phyloP scores from a whole-genome alignment of 1,140 invertebrate genomes.

The Geopemphigus sp. region DNA sequence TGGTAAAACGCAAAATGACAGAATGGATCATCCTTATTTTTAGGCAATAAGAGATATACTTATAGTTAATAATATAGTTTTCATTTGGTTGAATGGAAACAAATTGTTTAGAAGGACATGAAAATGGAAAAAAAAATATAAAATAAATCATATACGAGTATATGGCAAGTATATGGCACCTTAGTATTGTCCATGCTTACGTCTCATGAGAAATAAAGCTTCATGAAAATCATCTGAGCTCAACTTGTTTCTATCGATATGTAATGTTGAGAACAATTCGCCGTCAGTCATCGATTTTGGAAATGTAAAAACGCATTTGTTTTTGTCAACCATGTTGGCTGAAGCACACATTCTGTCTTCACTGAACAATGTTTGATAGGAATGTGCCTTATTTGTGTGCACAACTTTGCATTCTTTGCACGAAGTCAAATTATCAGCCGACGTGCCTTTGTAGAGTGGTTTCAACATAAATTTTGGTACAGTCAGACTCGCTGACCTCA shows the following conservation, averaged over 20 bases:
- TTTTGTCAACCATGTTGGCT: slow-evolving; percentile 60
- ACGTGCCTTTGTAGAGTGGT: slow-evolving; percentile 55
- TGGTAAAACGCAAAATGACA: slow-evolving; percentile 14
- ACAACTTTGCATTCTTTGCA: slow-evolving; percentile 53
- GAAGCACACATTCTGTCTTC: slow-evolving; percentile 53
- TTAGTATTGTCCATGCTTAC: slow-evolving; percentile 27
- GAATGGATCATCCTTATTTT: background rate
- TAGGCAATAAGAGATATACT: background rate
- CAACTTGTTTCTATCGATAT: slow-evolving; percentile 63
- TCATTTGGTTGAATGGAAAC: background rate
- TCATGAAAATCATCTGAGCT: slow-evolving; percentile 65
- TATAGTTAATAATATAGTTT: background rate
- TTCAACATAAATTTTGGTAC: slow-evolving; percentile 53
- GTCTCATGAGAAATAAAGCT: slow-evolving; percentile 58
- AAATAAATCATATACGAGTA: background rate
- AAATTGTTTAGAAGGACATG: background rate
- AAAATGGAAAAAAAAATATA: background rate
- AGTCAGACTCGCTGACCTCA: slow-evolving; percentile 58
- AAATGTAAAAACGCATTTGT: slow-evolving; percentile 61
- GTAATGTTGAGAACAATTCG: slow-evolving; percentile 62
- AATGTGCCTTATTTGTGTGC: slow-evolving; percentile 48
- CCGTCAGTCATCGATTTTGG: slow-evolving; percentile 63
- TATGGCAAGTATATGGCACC: slow-evolving; percentile 1
- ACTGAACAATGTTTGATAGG: slow-evolving; percentile 25
- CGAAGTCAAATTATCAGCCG: slow-evolving; percentile 51